These are phyloP conservation scores for Natrix natrix DNA, from an alignment of 2,797 vertebrate species.

Conservation along the genomic window DNA sequence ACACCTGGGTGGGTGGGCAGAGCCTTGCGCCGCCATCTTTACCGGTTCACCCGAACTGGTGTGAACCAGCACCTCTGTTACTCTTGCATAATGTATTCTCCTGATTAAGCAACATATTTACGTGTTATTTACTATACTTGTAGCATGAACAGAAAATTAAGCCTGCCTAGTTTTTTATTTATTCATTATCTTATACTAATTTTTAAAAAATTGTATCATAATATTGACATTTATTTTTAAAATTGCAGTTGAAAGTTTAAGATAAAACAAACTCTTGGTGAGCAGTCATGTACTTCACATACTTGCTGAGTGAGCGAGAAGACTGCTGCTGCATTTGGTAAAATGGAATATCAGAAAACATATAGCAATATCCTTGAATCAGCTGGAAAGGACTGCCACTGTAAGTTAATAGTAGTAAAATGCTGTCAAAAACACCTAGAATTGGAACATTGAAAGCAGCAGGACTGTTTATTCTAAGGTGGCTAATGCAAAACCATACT, in stretches of 20 bases:
- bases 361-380: neutral
- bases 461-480: neutral
- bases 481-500: neutral
- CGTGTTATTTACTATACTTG: neutral
- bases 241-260: neutral
- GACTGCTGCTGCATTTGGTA: neutral
- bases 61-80: neutral
- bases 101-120: neutral
- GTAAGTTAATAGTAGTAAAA: neutral
- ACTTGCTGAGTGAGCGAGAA: neutral
- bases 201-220: neutral
- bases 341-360: neutral
- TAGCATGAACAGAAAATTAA: neutral
- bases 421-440: neutral
- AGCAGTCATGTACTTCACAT: neutral
- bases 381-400: neutral
- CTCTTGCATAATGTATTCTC: neutral
- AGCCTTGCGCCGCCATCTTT: too few species aligned
- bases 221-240: neutral
- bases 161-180: neutral
- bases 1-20: too few species aligned
- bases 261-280: neutral
- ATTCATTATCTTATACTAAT: neutral
- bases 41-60: too few species aligned
- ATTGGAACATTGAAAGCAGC: neutral